phyloP scores from a whole-genome alignment of 2,113 vertebrate species.

The Nymphicus hollandicus region DNA sequence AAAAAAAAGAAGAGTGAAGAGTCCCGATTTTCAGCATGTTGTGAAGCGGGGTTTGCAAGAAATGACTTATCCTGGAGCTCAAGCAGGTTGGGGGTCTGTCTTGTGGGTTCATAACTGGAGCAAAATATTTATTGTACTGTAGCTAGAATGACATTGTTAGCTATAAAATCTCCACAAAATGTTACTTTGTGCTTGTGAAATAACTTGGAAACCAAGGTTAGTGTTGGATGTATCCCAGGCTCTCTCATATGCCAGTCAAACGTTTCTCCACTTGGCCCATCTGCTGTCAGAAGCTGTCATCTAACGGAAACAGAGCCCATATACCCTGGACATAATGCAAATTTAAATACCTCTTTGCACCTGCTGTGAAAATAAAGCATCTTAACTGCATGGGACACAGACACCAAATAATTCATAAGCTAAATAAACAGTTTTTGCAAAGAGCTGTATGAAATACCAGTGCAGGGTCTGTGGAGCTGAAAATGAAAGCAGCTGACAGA shows the following conservation, averaged over 20 bases:
- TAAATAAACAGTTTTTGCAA: constrained; percentile 8
- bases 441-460: background rate
- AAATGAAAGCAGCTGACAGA: background rate
- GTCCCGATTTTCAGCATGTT: background rate
- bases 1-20: background rate
- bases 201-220: constrained; percentile 51
- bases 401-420: background rate
- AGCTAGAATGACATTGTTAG: background rate
- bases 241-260: background rate
- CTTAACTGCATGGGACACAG: background rate
- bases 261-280: constrained; percentile 23
- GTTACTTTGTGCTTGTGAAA: constrained; percentile 32
- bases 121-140: constrained; percentile 34
- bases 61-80: background rate
- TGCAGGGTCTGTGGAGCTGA: background rate
- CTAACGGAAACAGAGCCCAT: constrained; percentile 10
- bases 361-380: constrained; percentile 32
- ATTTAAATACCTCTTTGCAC: constrained; percentile 42
- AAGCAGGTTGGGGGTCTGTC: background rate
- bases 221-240: constrained; percentile 29
- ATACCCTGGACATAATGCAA: constrained; percentile 18
- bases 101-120: background rate
- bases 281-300: constrained; percentile 48
- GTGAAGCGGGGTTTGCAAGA: background rate
- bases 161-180: constrained; percentile 37